Evolutionary conservation across 2,888 invertebrate species (phyloP).

Genomic region (Camptogramma bilineatum): DNA sequence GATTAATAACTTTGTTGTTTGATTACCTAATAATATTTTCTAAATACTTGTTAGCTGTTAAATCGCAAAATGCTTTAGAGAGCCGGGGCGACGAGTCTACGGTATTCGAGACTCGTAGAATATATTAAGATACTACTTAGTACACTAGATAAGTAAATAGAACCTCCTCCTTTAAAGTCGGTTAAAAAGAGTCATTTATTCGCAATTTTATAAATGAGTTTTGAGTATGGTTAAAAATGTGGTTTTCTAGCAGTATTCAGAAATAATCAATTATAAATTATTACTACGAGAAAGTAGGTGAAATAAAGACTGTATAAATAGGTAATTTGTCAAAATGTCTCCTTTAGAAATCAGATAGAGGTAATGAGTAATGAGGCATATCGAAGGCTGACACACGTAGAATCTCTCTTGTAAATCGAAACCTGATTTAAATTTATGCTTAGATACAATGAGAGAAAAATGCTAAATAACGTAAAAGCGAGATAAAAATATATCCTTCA

Average conservation of each 20-base stretch:
- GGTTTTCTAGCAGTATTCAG: not conserved
- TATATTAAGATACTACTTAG: too few species aligned
- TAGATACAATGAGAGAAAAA: not conserved
- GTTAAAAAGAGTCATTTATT: too few species aligned
- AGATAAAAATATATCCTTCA: not conserved
- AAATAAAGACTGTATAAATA: slow-evolving; percentile 15
- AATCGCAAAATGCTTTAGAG: too few species aligned
- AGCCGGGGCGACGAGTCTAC: too few species aligned
- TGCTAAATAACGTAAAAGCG: not conserved
- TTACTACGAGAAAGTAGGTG: slow-evolving; percentile 19
- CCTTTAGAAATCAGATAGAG: slow-evolving; percentile 16
- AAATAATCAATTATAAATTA: not conserved
- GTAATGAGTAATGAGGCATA: not conserved
- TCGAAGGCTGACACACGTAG: not conserved
- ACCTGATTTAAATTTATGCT: slow-evolving; percentile 4
- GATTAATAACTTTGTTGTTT: too few species aligned
- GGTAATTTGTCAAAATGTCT: slow-evolving; percentile 23
- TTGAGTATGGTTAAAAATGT: too few species aligned
- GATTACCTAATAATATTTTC: too few species aligned
- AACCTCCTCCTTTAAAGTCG: too few species aligned
- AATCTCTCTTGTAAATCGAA: slow-evolving; percentile 7
- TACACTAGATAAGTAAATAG: too few species aligned
- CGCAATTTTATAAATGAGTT: too few species aligned
- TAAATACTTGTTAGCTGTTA: too few species aligned
- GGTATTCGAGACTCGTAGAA: too few species aligned